Evolutionary conservation across 2,888 invertebrate species (phyloP), one percentile per base, ranked within the genome.

Genomic region (Limnephilus lunatus): DNA sequence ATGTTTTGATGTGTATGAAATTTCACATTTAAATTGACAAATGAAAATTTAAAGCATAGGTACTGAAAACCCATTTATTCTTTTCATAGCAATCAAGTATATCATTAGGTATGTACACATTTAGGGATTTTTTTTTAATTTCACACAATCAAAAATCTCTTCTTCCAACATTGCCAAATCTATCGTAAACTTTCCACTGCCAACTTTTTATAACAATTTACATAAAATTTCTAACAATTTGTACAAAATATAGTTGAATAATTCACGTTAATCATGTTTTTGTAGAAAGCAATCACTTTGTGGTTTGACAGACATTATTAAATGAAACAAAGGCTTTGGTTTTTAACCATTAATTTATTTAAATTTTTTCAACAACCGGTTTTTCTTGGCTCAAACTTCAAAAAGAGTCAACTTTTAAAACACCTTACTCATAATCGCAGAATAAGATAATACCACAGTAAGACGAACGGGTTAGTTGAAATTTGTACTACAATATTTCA

Each of bases 121-220:
- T 53, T 53, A 53, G 4, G 53, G 5, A 53, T 53, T 53, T 68
- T 48, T 48, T 48, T 48, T 48, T 25, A n/a, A 25, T 68, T 2
- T 68, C 68, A 25, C 19, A 68, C 25, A 68, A 68, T 68, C 2
- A 68, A 7, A 25, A 68, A 68, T n/a, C 68, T n/a, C 25, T 68
- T 68, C 83, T 83, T 83, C 83, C 83, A 83, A 83, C 9, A 83
- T 83, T 83, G 83, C 83, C 83, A 83, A 83, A 83, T 83, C 83
- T 83, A 35, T 39, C 9, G 7, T 83, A 39, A 35, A 35, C 25
- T 83, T 39, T 83, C 32, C 25, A 83, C 83, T 83, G 83, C 83
- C 83, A 83, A 83, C 83, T 83, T 83, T 83, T 35, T 83, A 68
- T 68, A 68, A 25, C 35, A 35, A 83, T 83, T 35, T 35, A 83